These are phyloP conservation scores for Asbolus verrucosus DNA, from an alignment of 1,140 invertebrate genomes.

Conservation along the genomic window DNA sequence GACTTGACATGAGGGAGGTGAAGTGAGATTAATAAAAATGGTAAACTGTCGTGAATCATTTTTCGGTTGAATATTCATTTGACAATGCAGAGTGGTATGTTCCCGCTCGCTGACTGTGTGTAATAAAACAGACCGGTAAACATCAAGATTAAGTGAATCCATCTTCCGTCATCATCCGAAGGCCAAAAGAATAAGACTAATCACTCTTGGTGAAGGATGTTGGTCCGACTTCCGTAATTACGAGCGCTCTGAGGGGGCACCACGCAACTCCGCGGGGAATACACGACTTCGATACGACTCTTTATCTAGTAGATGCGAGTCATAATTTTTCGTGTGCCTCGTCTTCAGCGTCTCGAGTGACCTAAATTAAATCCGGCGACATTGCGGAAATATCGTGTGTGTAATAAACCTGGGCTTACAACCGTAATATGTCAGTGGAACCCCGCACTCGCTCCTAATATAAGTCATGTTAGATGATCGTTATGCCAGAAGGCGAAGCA, in stretches of 20 bases:
- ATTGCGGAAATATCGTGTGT: conserved; percentile 24
- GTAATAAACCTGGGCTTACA: conserved; percentile 21
- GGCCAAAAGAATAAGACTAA: conserved; percentile 24
- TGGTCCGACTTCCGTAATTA: conserved; percentile 27
- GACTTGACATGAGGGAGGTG: no score
- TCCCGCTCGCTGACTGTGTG: no score
- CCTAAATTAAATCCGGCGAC: conserved; percentile 10
- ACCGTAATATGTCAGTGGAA: conserved; percentile 6
- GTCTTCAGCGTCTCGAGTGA: background rate
- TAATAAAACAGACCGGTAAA: no score
- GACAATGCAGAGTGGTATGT: no score
- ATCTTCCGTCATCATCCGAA: background rate
- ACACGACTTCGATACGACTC: conserved; percentile 21
- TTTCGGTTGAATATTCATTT: no score
- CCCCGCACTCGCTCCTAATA: conserved; percentile 17
- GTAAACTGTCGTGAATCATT: no score
- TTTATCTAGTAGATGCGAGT: background rate
- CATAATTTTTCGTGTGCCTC: conserved; percentile 16
- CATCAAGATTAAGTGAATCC: no score
- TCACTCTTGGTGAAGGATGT: background rate
- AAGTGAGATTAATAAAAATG: no score
- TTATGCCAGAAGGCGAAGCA: conserved; percentile 14
- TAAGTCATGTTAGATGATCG: conserved; percentile 37
- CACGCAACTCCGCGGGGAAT: conserved; percentile 5
- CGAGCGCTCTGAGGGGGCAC: no score